phyloP scores from a whole-genome alignment of 2,888 invertebrate species.

The Philaethria dido region DNA sequence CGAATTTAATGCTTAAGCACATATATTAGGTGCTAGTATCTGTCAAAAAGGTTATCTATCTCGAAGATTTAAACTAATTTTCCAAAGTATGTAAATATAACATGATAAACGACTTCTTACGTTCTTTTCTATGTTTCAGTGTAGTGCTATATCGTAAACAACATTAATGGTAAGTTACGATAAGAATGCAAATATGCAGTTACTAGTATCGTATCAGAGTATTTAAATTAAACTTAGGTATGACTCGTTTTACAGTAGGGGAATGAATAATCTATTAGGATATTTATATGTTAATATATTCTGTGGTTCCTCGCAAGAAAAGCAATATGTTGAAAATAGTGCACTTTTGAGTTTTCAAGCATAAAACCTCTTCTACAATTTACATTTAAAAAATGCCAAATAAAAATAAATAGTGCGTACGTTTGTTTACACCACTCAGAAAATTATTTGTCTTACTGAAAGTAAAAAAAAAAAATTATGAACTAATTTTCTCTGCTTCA shows the following conservation, averaged over 20 bases:
- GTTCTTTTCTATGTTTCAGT: not conserved
- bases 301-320: not conserved
- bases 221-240: conserved; percentile 34
- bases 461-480: no score
- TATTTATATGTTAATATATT: conserved; percentile 29
- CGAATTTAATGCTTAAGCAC: conserved; percentile 39
- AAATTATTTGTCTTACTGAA: no score
- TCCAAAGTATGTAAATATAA: conserved; percentile 11
- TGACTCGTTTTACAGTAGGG: conserved; percentile 30
- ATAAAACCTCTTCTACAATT: no score
- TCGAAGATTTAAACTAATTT: conserved; percentile 16
- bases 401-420: no score
- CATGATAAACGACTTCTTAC: not conserved
- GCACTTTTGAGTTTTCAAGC: no score
- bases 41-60: conserved; percentile 33
- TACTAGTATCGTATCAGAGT: conserved; percentile 35
- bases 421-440: no score
- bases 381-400: no score
- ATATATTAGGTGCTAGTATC: conserved; percentile 40
- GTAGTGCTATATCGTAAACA: conserved; percentile 30
- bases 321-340: not conserved
- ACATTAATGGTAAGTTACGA: conserved; percentile 36
- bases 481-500: no score
- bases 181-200: conserved; percentile 36
- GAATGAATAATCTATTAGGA: conserved; percentile 30